Conservation (phyloP, 2,888 invertebrate species). For the Acronicta aceris region DNA sequence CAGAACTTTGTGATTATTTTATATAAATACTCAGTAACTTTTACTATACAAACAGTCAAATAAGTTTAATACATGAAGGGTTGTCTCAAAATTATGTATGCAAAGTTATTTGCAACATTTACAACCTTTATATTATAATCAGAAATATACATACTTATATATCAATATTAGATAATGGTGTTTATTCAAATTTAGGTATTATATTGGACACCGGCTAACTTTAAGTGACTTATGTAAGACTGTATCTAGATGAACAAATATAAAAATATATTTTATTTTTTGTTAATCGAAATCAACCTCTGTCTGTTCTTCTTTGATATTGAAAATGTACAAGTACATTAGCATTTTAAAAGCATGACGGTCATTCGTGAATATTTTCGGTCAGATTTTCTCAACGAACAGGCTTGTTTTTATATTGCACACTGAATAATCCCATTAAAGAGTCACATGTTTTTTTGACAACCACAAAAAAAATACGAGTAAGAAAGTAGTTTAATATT, state of each 20-base stretch:
- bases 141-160: no score
- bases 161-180: no score
- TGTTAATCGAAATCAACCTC: not conserved
- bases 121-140: no score
- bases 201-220: no score
- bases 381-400: slow-evolving; percentile 1
- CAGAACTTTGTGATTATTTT: not conserved
- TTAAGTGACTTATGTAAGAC: not conserved
- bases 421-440: not conserved
- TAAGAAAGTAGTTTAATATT: not conserved
- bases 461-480: not conserved
- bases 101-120: no score
- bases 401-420: slow-evolving; percentile 8
- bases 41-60: not conserved
- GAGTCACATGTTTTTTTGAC: not conserved
- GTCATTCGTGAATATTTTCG: slow-evolving; percentile 5
- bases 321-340: slow-evolving; percentile 13
- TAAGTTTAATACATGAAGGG: no score
- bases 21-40: not conserved
- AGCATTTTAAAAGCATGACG: slow-evolving; percentile 7
- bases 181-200: no score
- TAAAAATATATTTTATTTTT: not conserved
- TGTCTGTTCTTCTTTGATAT: slow-evolving; percentile 8
- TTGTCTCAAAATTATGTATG: no score
- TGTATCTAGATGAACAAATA: not conserved